Evolutionary conservation across 2,797 vertebrate species (phyloP).

Genomic region (Ptychadena robeensis): DNA sequence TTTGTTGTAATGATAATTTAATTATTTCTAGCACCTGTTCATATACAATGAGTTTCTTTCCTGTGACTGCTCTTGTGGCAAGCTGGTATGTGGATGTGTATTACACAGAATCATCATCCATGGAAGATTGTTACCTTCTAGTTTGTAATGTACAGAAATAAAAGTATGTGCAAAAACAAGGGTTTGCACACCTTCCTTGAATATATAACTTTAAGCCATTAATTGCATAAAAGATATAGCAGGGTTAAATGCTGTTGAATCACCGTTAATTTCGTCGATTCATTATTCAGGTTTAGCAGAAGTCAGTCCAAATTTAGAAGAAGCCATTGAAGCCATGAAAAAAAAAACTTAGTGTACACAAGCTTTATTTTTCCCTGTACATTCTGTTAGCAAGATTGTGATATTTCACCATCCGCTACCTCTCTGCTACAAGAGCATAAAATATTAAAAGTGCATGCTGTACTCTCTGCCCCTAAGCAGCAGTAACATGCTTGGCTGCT

Average conservation of each 20-base stretch:
- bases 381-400: neutral
- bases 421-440: neutral
- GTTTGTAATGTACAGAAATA: too few relatives aligned
- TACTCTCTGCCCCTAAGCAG: neutral
- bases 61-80: conserved; percentile 22
- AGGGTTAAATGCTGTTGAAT: too few relatives aligned
- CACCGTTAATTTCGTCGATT: too few relatives aligned
- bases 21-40: neutral
- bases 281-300: too few relatives aligned
- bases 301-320: neutral
- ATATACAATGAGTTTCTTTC: neutral
- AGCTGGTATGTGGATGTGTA: neutral
- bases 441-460: neutral
- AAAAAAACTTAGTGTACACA: neutral
- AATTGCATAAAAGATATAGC: too few relatives aligned
- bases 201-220: too few relatives aligned
- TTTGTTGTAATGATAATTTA: conserved; percentile 1
- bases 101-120: neutral
- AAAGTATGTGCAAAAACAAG: too few relatives aligned
- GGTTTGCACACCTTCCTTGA: too few relatives aligned
- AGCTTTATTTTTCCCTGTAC: neutral
- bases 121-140: neutral
- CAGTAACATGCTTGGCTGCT: neutral
- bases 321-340: neutral
- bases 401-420: neutral